Percentiles rank a stretch among this genome's conserved stretches.
Conservation (phyloP, 2,797 vertebrate genomes). For the Paguma larvata region DNA sequence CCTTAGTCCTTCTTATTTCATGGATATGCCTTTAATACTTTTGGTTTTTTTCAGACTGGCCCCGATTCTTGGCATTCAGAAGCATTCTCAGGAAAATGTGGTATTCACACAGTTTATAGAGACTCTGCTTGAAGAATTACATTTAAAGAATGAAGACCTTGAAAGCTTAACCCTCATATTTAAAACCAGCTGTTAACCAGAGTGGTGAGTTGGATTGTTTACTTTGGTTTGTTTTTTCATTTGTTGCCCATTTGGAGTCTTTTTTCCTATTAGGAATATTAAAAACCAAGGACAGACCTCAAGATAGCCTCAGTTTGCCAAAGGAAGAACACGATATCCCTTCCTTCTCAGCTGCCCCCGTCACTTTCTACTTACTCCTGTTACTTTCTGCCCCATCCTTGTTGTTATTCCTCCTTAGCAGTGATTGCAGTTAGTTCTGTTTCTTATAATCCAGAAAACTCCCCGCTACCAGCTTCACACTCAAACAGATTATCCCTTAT, state of each 20-base stretch:
- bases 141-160: constrained; percentile 89
- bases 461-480: not conserved
- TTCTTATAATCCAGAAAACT: not conserved
- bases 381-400: not conserved
- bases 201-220: constrained; percentile 82
- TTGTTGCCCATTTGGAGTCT: not conserved
- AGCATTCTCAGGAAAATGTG: constrained; percentile 78
- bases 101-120: constrained; percentile 88
- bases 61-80: constrained; percentile 83
- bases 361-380: not conserved
- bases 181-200: constrained; percentile 74
- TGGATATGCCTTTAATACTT: constrained; percentile 24
- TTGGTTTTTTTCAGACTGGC: constrained; percentile 85
- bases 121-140: constrained; percentile 88
- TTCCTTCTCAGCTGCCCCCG: not conserved
- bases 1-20: not conserved
- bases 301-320: not conserved
- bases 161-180: constrained; percentile 89
- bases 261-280: not conserved
- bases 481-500: not conserved
- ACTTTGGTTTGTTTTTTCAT: constrained; percentile 16
- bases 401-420: not conserved
- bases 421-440: not conserved
- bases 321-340: not conserved
- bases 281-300: constrained; percentile 20